Evolutionary conservation across 2,113 vertebrate genomes (phyloP), one percentile per base, ranked within the genome.

Genomic region (Tragelaphus imberbis): DNA sequence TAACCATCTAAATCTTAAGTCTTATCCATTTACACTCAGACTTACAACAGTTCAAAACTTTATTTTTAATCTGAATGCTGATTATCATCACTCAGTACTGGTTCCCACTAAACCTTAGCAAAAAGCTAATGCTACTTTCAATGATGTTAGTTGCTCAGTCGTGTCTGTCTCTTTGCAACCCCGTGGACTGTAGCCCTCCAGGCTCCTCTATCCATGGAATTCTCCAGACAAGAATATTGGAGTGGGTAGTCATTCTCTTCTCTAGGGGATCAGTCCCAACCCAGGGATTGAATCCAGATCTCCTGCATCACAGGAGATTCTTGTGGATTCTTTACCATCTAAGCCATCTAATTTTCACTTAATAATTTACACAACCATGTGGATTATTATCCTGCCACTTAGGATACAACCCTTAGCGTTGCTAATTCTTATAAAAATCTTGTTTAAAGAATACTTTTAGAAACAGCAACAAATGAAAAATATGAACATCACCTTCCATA

Each of bases 1-100:
- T 96, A 96, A 23, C 30, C 51, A 82, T 33, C 93, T 84, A 93
- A 71, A 55, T 82, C n/a, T 94, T 84, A 94, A 63, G 51, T 82
- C n/a, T 84, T 36, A 84, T 28, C 14, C 6, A 88, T 13, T 63
- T 51, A 77, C 5, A 51, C 6, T 80, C 21, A 65, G 51, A 93
- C 88, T 94, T 49, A 51, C 19, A 47, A 59, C 30, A 88, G 36
- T 71, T 27, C 13, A 84, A 84, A 90, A 44, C 58, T 92, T 90
- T 51, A 91, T 68, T 97, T 97, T 89, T 89, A 79, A 86, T 93
- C 13, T 28, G n/a, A 93, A 84, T 84, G 65, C 11, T 9, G 58
- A 49, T 12, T n/a, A 3, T 51, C 47, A 75, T 95, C 86, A 93
- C 13, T 86, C 25, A 17, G 5, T 27, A 87, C 44, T 90, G 89